Conservation (phyloP, 2,797 vertebrate species). For the Neosilurus hyrtlii region DNA sequence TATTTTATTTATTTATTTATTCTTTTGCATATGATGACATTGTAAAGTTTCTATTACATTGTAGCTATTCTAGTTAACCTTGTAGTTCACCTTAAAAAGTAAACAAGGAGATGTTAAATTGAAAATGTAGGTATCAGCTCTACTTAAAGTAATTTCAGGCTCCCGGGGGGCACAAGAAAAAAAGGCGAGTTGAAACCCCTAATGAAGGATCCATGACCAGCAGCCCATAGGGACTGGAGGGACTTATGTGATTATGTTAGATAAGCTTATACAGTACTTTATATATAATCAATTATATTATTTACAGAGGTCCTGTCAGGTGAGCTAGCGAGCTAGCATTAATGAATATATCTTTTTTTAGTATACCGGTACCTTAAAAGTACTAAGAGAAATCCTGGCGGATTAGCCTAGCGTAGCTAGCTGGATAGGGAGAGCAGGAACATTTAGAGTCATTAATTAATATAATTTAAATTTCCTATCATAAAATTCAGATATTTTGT, state of each 20-base stretch:
- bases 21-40: neutral
- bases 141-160: neutral
- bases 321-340: too few relatives aligned
- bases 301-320: too few relatives aligned
- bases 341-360: too few relatives aligned
- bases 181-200: too few relatives aligned
- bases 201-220: too few relatives aligned
- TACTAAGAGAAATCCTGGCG: neutral
- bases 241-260: neutral
- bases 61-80: neutral
- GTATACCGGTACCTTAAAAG: neutral
- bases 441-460: too few relatives aligned
- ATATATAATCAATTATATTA: neutral
- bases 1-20: too few relatives aligned
- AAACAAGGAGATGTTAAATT: neutral
- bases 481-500: neutral
- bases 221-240: too few relatives aligned
- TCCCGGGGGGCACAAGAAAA: too few relatives aligned
- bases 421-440: too few relatives aligned
- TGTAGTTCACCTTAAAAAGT: neutral
- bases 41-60: neutral
- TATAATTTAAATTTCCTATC: too few relatives aligned
- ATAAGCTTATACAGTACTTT: neutral
- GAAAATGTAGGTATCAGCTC: neutral
- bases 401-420: neutral